Conservation (phyloP, 35 echinoderm and acorn worm genomes). For the Apostichopus parvimensis region DNA sequence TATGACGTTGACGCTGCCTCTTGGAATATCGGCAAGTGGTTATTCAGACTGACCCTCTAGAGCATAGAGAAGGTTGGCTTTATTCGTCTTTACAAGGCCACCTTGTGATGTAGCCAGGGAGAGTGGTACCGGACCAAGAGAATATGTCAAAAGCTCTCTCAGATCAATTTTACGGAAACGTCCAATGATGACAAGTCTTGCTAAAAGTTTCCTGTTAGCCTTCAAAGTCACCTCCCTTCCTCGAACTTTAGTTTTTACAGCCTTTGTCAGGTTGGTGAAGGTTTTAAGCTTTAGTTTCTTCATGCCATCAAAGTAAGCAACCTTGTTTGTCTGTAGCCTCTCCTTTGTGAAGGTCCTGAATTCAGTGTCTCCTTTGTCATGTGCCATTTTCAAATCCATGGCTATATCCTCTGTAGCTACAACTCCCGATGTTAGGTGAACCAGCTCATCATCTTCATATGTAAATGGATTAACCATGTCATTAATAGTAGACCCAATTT, state of each 20-base stretch:
- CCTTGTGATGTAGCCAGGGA: constrained; percentile 21
- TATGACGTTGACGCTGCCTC: constrained; percentile 35
- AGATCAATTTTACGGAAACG: no score
- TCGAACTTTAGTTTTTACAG: background rate
- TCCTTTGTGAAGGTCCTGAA: constrained; percentile 12
- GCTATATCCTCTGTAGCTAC: constrained; percentile 11
- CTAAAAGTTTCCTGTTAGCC: constrained; percentile 53
- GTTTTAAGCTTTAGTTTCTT: constrained; percentile 58
- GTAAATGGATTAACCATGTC: no score
- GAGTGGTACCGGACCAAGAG: no score
- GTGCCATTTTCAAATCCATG: constrained; percentile 9
- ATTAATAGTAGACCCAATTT: no score
- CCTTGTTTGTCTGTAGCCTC: constrained; percentile 12
- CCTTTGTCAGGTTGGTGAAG: constrained; percentile 38
- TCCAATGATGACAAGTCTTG: background rate
- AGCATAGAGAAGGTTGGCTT: constrained; percentile 44
- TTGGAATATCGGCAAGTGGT: constrained; percentile 13
- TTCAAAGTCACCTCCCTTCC: constrained; percentile 53
- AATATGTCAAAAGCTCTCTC: no score
- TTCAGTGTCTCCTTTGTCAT: constrained; percentile 30
- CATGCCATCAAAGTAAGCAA: background rate
- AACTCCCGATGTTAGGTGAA: constrained; percentile 40
- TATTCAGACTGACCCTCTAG: constrained; percentile 25
- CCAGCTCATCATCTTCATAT: no score
- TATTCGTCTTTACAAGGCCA: constrained; percentile 54